Evolutionary conservation across 2,888 invertebrate genomes (phyloP).

Genomic region (Hirtodrosophila histrioides): DNA sequence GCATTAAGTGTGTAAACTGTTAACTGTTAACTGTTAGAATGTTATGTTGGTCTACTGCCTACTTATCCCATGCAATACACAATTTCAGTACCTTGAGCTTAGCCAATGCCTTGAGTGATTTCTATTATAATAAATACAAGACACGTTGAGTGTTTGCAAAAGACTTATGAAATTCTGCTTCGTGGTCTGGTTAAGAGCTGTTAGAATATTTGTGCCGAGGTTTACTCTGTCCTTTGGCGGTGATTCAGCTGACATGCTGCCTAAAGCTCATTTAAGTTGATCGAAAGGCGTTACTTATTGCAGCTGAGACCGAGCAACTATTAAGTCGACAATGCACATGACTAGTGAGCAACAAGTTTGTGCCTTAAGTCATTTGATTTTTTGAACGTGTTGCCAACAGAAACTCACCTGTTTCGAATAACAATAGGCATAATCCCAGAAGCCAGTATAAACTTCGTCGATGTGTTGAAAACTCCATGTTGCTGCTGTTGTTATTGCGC

Average conservation of each 20-base stretch:
- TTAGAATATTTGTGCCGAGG: constrained; percentile 23
- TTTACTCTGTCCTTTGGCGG: neutral
- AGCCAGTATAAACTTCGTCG: constrained; percentile 79
- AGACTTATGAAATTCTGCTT: constrained; percentile 9
- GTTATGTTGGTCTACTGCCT: too few species aligned
- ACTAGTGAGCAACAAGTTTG: constrained; percentile 28
- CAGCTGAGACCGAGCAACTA: neutral
- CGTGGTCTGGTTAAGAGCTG: constrained; percentile 8
- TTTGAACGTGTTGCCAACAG: constrained; percentile 14
- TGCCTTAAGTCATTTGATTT: constrained; percentile 47
- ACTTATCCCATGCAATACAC: too few species aligned
- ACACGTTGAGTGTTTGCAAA: constrained; percentile 15
- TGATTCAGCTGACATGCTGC: constrained; percentile 27
- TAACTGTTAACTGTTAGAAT: neutral
- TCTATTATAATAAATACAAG: neutral
- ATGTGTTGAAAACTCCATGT: constrained; percentile 77
- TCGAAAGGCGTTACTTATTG: constrained; percentile 5
- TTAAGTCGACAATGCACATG: neutral
- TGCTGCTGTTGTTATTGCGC: constrained; percentile 64
- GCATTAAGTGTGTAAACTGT: too few species aligned
- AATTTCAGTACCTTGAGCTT: neutral
- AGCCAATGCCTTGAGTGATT: neutral
- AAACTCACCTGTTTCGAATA: constrained; percentile 82
- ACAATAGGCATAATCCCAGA: constrained; percentile 82
- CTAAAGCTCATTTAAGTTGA: neutral